These are phyloP conservation scores for Alligator mississippiensis DNA, from an alignment of 2,113 vertebrate genomes.

Conservation along the genomic window DNA sequence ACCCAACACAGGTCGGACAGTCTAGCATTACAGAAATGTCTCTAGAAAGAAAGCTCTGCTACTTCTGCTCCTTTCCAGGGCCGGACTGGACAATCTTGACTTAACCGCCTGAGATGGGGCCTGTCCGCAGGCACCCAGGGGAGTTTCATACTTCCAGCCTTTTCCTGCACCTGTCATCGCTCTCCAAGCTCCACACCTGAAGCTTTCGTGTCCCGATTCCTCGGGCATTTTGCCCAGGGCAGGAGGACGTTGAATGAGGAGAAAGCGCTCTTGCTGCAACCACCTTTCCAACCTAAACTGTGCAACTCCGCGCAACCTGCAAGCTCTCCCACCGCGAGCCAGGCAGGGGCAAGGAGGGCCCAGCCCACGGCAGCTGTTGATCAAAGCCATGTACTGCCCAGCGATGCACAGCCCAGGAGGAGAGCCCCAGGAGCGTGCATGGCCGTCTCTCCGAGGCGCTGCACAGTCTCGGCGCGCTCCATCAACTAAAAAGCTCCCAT, in stretches of 20 bases:
- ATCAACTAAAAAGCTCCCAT: background rate
- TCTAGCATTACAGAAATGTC: background rate
- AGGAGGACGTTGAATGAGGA: background rate
- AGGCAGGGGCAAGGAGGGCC: background rate
- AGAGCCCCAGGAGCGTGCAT: too few species aligned
- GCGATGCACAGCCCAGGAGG: too few species aligned
- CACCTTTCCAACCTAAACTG: background rate
- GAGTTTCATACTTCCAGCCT: background rate
- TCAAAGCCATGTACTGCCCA: too few species aligned
- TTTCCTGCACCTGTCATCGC: background rate
- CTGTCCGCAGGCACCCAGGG: background rate
- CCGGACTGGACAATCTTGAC: background rate
- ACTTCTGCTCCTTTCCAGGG: background rate
- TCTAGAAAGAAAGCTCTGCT: background rate
- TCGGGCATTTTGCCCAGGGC: background rate
- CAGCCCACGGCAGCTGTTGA: too few species aligned
- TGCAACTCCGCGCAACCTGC: background rate
- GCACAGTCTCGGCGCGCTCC: fast-evolving
- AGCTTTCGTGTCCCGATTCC: background rate
- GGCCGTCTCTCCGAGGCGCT: background rate
- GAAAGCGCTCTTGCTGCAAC: background rate
- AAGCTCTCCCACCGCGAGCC: background rate
- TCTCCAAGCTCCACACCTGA: background rate
- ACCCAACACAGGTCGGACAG: background rate
- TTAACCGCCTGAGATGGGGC: background rate